A percentile compares a stretch with the other conserved stretches of the same genome.
Evolutionary conservation across 1,140 invertebrate species (phyloP).

Genomic region (Anagrus nilaparvatae): DNA sequence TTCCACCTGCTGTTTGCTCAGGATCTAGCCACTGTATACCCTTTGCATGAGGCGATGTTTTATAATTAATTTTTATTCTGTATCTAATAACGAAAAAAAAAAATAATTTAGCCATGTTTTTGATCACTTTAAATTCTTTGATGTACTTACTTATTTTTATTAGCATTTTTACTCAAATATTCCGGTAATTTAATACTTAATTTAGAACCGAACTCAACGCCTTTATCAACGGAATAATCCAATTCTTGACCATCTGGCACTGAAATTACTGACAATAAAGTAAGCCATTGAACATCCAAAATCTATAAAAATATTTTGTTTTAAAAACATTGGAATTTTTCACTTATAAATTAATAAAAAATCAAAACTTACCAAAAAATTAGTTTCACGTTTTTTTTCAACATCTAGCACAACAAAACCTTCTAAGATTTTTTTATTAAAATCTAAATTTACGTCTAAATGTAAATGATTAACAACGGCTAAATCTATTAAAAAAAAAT

Average conservation of each 20-base stretch:
- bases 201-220: constrained; percentile 65
- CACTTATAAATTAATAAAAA: no score
- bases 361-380: constrained; percentile 55
- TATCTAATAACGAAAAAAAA: constrained; percentile 43
- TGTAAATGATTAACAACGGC: constrained; percentile 49
- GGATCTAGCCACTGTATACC: constrained; percentile 85
- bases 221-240: constrained; percentile 51
- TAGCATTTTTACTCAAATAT: constrained; percentile 19
- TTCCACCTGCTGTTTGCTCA: constrained; percentile 78
- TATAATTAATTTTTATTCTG: constrained; percentile 61
- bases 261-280: constrained; percentile 49
- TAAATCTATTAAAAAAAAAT: constrained; percentile 44
- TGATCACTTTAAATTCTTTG: no score
- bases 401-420: constrained; percentile 50
- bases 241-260: constrained; percentile 46
- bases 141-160: constrained; percentile 18
- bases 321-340: no score
- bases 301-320: no score
- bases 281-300: constrained; percentile 66
- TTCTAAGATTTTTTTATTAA: constrained; percentile 49
- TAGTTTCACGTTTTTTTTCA: constrained; percentile 44
- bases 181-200: constrained; percentile 61
- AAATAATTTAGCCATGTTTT: no score
- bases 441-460: constrained; percentile 57
- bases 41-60: constrained; percentile 60